Evolutionary conservation across 2,888 invertebrate genomes (phyloP), one percentile per base, ranked within the genome.

Genomic region (Proisotoma minuta): DNA sequence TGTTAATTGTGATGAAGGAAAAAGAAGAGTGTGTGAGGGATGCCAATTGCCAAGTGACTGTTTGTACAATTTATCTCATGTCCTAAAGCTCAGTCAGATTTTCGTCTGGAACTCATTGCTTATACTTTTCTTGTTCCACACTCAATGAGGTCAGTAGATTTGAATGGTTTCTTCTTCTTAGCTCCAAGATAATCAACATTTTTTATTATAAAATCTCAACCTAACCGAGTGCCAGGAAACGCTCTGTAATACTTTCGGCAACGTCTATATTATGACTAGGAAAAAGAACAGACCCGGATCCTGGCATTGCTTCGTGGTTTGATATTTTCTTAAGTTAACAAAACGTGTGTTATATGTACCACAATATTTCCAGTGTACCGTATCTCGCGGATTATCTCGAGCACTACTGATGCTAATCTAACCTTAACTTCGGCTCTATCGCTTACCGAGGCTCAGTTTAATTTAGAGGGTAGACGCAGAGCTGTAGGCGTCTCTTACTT

Each of bases 291-390:
- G 23, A 26, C 26, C 27, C 24, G 4, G 51, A 51, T 27, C 24
- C n/a, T 51, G n/a, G 3, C 5, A 22, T 3, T 49, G 23, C 3
- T 51, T 51, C n/a, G 23, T 23, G 50, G 23, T 50, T 50, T 20
- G n/a, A 50, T 50, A 54, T 54, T 54, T 54, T 54, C 53, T 29
- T 54, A 54, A 43, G 43, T 43, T 18, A 43, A 54, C 53, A 34
- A 29, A 54, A 27, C 53, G 23, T n/a, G n/a, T n/a, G n/a, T n/a
- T n/a, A n/a, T n/a, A n/a, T n/a, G n/a, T 54, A 54, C 53, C 53
- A 65, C 61, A 65, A 65, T 65, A 59, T 65, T 65, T 65, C 65
- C 61, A 65, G 62, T 59, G 51, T 65, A 58, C 39, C 61, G 43
- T 43, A 43, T 43, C 5, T 43, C 4, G 43, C 20, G 43, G 43